phyloP scores from a whole-genome alignment of 2,113 vertebrate species.

The Sceloporus undulatus region DNA sequence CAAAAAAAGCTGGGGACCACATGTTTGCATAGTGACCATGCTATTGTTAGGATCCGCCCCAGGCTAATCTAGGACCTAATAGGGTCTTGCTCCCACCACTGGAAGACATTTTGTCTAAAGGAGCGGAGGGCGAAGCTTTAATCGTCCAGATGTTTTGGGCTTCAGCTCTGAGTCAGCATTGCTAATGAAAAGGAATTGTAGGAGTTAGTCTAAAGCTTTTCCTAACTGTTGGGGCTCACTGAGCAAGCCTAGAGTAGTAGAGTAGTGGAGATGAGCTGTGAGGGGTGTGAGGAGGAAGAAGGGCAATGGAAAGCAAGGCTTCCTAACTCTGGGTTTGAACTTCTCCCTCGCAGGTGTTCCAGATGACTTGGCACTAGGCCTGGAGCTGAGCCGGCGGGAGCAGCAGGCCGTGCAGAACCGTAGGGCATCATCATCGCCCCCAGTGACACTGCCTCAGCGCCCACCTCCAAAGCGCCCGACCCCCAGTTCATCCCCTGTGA shows the following conservation, averaged over 20 bases:
- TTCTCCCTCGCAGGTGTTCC: conserved; percentile 82
- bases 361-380: conserved; percentile 91
- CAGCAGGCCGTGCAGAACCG: conserved; percentile 70
- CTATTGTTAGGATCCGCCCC: background rate
- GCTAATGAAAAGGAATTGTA: background rate
- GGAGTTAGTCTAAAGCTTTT: background rate
- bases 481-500: conserved; percentile 80
- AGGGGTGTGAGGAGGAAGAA: background rate
- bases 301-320: background rate
- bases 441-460: background rate
- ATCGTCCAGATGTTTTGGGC: background rate
- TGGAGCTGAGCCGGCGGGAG: conserved; percentile 94
- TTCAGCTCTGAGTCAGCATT: background rate
- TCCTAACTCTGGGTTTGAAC: background rate
- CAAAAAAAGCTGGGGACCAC: too few species aligned
- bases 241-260: background rate
- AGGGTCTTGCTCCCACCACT: background rate
- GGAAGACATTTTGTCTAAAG: background rate
- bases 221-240: background rate
- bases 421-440: conserved; percentile 39
- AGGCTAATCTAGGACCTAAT: background rate
- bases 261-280: background rate
- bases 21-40: too few species aligned
- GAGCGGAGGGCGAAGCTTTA: background rate
- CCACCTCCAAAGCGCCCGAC: conserved; percentile 34